Evolutionary conservation across 1,140 invertebrate genomes (phyloP).

Genomic region (Proales similis): DNA sequence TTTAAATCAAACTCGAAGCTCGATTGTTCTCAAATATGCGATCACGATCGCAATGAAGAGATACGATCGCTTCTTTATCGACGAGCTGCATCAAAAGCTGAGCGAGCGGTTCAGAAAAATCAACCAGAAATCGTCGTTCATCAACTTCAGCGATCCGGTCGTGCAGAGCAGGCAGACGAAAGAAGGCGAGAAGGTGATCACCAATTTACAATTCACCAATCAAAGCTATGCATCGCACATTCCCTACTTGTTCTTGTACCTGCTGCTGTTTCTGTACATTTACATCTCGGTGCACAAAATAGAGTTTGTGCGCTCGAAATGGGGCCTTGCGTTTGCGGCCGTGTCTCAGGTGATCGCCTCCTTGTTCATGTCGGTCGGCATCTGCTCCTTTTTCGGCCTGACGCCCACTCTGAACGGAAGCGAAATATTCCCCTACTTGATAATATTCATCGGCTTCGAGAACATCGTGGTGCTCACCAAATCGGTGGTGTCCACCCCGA

Average conservation of each 20-base stretch:
- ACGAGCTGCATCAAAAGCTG: slow-evolving; percentile 20
- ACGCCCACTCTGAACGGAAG: slow-evolving; percentile 57
- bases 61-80: slow-evolving; percentile 58
- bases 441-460: slow-evolving; percentile 86
- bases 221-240: slow-evolving; percentile 33
- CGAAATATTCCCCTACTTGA: slow-evolving; percentile 82
- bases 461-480: slow-evolving; percentile 90
- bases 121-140: no score
- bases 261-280: slow-evolving; percentile 41
- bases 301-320: slow-evolving; percentile 81
- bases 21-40: slow-evolving; percentile 74
- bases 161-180: no score
- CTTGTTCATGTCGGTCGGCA: slow-evolving; percentile 80
- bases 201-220: slow-evolving; percentile 19
- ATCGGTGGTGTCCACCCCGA: slow-evolving; percentile 81
- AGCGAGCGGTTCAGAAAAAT: slow-evolving; percentile 21
- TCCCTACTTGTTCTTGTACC: slow-evolving; percentile 39
- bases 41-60: slow-evolving; percentile 76
- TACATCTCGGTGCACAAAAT: slow-evolving; percentile 58
- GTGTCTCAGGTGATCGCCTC: slow-evolving; percentile 78
- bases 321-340: slow-evolving; percentile 78
- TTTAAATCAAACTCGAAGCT: slow-evolving; percentile 31
- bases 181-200: not conserved
- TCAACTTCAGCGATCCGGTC: not conserved
- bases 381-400: slow-evolving; percentile 80